Conservation (phyloP, 2,888 invertebrate genomes). For the Allolobophora icterica region DNA sequence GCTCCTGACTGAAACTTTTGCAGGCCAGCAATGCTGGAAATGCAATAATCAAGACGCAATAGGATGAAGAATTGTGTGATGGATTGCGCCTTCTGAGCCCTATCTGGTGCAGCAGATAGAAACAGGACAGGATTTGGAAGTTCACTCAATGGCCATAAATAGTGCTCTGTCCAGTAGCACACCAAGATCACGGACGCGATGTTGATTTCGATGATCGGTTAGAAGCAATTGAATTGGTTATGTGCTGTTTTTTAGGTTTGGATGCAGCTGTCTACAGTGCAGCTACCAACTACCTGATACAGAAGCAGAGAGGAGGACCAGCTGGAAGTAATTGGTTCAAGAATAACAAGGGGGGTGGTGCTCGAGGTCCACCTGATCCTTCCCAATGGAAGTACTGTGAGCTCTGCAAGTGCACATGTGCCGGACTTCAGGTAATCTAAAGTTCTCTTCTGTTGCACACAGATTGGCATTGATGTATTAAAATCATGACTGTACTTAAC, state of each 20-base stretch:
- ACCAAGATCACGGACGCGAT: not conserved
- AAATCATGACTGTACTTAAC: no score
- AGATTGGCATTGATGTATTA: not conserved
- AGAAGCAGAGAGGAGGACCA: conserved; percentile 25
- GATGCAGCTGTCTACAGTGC: conserved; percentile 34
- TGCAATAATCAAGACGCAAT: no score
- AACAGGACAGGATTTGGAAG: no score
- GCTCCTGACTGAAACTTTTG: no score
- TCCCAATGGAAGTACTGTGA: conserved; percentile 40
- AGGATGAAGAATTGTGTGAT: no score
- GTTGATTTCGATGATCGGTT: not conserved
- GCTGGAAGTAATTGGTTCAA: conserved; percentile 7
- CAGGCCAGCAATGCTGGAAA: no score
- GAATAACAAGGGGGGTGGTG: conserved; percentile 18
- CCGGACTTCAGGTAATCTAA: conserved; percentile 33
- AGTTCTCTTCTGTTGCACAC: not conserved
- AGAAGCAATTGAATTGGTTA: not conserved
- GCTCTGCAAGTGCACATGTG: conserved; percentile 40
- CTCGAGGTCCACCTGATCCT: conserved; percentile 26
- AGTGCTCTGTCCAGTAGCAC: no score
- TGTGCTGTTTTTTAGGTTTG: conserved; percentile 12
- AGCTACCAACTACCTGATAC: conserved; percentile 30
- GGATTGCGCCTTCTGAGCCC: no score
- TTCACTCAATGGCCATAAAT: no score
- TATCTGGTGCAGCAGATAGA: no score